Percentiles rank a stretch among this genome's conserved stretches.
Evolutionary conservation across 2,797 vertebrate genomes (phyloP).

Genomic region (Falco rusticolus): DNA sequence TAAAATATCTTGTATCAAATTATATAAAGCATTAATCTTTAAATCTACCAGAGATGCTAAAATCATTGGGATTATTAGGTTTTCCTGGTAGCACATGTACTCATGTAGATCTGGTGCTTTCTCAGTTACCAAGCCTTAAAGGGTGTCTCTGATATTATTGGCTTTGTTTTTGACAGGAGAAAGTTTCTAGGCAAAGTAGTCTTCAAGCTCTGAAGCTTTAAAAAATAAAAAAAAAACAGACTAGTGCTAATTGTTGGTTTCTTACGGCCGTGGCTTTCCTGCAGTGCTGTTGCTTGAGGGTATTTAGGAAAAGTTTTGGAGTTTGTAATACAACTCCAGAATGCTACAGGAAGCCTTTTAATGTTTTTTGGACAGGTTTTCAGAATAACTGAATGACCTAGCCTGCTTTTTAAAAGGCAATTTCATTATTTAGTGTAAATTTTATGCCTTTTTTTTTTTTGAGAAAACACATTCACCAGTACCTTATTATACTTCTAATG

Average conservation of each 20-base stretch:
- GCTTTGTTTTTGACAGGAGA: neutral
- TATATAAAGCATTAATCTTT: constrained; percentile 6
- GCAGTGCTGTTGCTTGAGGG: neutral
- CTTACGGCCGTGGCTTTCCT: neutral
- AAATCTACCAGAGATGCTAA: neutral
- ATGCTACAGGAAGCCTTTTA: neutral
- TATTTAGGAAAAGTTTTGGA: neutral
- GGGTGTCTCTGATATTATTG: neutral
- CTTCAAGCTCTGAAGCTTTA: neutral
- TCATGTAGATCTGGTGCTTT: neutral
- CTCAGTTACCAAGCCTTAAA: neutral
- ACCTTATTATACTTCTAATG: neutral
- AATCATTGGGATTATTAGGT: neutral
- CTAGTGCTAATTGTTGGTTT: neutral
- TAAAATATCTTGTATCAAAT: neutral
- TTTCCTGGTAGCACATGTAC: neutral
- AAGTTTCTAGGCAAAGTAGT: neutral
- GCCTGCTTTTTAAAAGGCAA: neutral
- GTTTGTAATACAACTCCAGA: neutral
- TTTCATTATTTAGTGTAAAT: neutral
- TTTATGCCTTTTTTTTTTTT: neutral
- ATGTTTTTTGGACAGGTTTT: neutral
- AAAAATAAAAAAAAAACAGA: neutral
- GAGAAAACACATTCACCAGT: neutral
- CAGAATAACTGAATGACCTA: neutral